These are phyloP conservation scores for Steinernema scapterisci DNA, from an alignment of 2,888 invertebrate genomes.

Conservation along the genomic window DNA sequence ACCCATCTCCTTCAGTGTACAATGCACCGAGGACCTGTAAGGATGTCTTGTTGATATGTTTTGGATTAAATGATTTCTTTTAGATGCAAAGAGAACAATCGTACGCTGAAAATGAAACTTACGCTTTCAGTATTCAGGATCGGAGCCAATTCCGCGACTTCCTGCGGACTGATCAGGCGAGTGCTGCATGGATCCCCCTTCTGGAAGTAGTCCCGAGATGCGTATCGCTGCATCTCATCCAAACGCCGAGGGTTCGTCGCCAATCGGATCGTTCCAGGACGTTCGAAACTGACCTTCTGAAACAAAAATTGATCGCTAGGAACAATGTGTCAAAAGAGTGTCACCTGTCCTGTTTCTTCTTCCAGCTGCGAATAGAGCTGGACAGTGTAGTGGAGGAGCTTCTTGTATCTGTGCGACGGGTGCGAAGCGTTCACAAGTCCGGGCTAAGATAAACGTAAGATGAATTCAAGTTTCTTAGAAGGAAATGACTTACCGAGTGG, in stretches of 20 bases:
- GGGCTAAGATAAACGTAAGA: conserved; percentile 59
- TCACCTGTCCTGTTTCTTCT: conserved; percentile 69
- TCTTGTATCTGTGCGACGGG: conserved; percentile 69
- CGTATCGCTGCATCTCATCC: conserved; percentile 69
- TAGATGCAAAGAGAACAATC: conserved; percentile 28
- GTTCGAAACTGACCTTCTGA: conserved; percentile 69
- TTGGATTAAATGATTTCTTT: too few species aligned
- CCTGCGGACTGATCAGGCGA: conserved; percentile 60
- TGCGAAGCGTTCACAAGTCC: conserved; percentile 69
- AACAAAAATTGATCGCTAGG: conserved; percentile 31
- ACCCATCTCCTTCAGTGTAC: conserved; percentile 70
- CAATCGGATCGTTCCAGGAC: conserved; percentile 69
- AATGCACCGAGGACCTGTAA: conserved; percentile 70
- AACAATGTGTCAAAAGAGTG: too few species aligned
- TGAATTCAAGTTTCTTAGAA: neutral
- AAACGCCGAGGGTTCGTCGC: conserved; percentile 68
- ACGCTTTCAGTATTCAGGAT: conserved; percentile 68
- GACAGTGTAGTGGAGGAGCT: conserved; percentile 68
- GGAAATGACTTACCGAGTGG: conserved; percentile 45
- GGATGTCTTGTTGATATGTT: too few species aligned
- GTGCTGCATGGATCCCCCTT: conserved; percentile 57
- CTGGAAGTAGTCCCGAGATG: conserved; percentile 68
- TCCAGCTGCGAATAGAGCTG: conserved; percentile 69
- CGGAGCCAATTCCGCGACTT: conserved; percentile 68
- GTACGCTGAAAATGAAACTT: neutral